These are phyloP conservation scores for Colius striatus DNA, from an alignment of 2,113 vertebrate genomes.

Conservation along the genomic window DNA sequence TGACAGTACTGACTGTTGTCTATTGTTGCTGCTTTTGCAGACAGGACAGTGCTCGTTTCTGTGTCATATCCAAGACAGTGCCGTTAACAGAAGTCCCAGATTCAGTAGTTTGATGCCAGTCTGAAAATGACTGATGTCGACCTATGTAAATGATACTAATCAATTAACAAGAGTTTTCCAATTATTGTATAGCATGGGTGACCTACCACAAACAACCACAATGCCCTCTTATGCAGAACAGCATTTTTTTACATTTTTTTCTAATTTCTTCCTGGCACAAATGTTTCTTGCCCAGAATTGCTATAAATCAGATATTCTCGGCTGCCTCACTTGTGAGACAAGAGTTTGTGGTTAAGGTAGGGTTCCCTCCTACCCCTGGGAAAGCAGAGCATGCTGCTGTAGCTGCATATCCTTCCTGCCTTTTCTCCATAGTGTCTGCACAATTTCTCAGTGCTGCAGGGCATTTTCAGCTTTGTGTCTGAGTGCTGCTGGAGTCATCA, in stretches of 20 bases:
- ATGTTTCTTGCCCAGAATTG: background rate
- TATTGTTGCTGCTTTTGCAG: background rate
- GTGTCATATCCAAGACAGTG: background rate
- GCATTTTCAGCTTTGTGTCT: background rate
- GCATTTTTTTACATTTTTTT: background rate
- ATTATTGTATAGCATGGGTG: background rate
- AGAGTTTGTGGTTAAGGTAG: background rate
- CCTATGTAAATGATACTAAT: background rate
- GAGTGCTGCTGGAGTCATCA: conserved; percentile 26
- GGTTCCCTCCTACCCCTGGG: background rate
- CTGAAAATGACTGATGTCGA: background rate
- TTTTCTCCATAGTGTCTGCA: background rate
- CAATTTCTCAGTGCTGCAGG: conserved; percentile 30
- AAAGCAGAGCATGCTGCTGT: background rate
- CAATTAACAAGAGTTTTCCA: background rate
- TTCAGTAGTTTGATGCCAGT: background rate
- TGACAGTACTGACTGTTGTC: background rate
- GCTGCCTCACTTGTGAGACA: background rate
- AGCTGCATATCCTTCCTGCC: background rate
- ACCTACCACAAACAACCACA: background rate
- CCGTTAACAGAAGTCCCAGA: background rate
- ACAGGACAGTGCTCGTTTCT: background rate
- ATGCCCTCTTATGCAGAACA: background rate
- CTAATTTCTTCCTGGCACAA: background rate
- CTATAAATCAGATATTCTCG: background rate